These are phyloP conservation scores for Epinephelus coioides DNA, from an alignment of 2,797 vertebrate genomes.

Conservation along the genomic window DNA sequence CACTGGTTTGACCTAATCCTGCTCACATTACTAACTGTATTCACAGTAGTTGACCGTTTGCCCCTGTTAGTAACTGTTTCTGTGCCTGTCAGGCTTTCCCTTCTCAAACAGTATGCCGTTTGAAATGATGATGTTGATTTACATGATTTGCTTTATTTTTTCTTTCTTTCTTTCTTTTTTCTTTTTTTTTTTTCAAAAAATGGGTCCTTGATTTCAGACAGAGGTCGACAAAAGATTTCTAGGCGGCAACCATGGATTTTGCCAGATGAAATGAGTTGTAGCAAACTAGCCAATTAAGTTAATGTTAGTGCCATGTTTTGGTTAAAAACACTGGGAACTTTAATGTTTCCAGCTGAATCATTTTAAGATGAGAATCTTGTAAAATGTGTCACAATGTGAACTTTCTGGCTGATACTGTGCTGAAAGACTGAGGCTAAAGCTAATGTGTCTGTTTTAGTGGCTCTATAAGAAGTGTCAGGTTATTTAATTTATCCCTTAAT, in stretches of 20 bases:
- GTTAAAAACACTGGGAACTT: background rate
- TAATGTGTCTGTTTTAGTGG: background rate
- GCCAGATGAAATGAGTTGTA: background rate
- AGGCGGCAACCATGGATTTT: background rate
- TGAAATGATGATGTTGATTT: background rate
- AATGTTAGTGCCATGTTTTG: background rate
- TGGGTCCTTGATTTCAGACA: background rate
- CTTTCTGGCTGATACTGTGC: background rate
- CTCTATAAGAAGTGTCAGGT: too few relatives aligned
- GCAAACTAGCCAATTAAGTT: background rate
- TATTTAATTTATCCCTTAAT: too few relatives aligned
- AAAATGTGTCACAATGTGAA: background rate
- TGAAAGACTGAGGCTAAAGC: background rate
- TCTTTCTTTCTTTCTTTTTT: too few relatives aligned
- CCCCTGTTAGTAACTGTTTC: background rate
- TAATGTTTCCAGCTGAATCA: background rate
- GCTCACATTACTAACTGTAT: slow-evolving; percentile 41
- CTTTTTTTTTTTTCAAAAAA: background rate
- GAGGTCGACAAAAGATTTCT: background rate
- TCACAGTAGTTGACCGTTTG: slow-evolving; percentile 34
- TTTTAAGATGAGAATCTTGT: background rate
- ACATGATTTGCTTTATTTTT: background rate
- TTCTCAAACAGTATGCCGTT: background rate
- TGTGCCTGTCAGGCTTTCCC: slow-evolving; percentile 5
- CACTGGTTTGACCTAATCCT: slow-evolving; percentile 40